Evolutionary conservation across 2,888 invertebrate species (phyloP).

Genomic region (Aquatica leii): DNA sequence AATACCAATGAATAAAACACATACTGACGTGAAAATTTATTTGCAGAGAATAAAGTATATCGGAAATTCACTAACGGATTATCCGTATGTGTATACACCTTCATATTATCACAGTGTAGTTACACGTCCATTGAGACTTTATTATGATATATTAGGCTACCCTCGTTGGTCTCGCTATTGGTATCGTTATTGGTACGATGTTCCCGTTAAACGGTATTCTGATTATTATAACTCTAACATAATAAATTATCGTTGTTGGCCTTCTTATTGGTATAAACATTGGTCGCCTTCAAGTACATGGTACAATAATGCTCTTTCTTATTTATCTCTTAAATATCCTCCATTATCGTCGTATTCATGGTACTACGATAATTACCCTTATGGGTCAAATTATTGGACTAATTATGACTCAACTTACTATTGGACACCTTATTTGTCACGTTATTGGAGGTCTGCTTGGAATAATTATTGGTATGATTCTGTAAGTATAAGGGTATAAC

Average conservation of each 20-base stretch:
- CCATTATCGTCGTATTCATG: constrained; percentile 18
- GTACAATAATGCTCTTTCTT: constrained; percentile 16
- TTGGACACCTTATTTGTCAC: constrained; percentile 24
- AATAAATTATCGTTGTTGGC: constrained; percentile 35
- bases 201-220: constrained; percentile 27
- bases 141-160: constrained; percentile 29
- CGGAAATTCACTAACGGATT: constrained; percentile 48
- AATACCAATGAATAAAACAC: neutral
- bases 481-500: constrained; percentile 25
- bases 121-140: constrained; percentile 33
- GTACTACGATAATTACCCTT: constrained; percentile 28
- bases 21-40: constrained; percentile 36
- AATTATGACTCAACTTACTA: constrained; percentile 14
- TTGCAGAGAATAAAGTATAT: constrained; percentile 58
- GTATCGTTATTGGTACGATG: constrained; percentile 33
- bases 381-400: constrained; percentile 30
- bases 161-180: constrained; percentile 33
- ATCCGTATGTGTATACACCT: constrained; percentile 30
- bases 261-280: constrained; percentile 19
- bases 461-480: constrained; percentile 26
- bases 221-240: constrained; percentile 19
- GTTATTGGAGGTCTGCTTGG: constrained; percentile 27
- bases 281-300: constrained; percentile 21
- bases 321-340: constrained; percentile 16
- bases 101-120: constrained; percentile 34